Conservation (phyloP, 2,888 invertebrate species). For the Agonopterix alstromeriana region DNA sequence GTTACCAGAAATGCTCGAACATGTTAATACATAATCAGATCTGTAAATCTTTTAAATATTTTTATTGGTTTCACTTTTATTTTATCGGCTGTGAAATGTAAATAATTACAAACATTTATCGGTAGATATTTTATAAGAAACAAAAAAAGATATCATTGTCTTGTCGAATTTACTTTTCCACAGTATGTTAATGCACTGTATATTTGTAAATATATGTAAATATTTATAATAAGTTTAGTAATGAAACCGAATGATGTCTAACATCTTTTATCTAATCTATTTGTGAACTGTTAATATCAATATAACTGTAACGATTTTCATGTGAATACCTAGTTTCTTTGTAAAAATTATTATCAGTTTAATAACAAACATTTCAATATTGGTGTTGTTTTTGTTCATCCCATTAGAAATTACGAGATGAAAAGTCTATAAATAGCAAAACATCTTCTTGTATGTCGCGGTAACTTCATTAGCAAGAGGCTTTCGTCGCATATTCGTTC, state of each 20-base stretch:
- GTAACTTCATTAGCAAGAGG: too few relatives aligned
- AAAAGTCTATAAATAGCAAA: too few relatives aligned
- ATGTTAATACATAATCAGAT: constrained; percentile 49
- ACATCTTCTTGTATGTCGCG: too few relatives aligned
- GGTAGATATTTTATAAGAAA: background rate
- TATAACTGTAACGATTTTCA: constrained; percentile 60
- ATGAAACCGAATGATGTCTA: constrained; percentile 41
- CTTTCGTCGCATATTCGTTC: too few relatives aligned
- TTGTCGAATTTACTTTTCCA: constrained; percentile 36
- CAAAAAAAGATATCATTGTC: constrained; percentile 19
- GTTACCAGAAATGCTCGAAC: constrained; percentile 69
- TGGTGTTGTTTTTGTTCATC: too few relatives aligned
- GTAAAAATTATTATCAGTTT: constrained; percentile 63
- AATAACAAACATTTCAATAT: constrained; percentile 41
- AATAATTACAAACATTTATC: constrained; percentile 1
- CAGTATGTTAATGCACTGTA: background rate
- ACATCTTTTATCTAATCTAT: constrained; percentile 66
- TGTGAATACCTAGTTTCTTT: constrained; percentile 70
- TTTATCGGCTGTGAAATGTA: constrained; percentile 42
- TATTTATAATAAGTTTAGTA: constrained; percentile 28
- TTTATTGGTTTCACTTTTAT: constrained; percentile 15
- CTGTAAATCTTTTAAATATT: background rate
- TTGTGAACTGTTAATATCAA: constrained; percentile 68
- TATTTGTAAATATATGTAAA: constrained; percentile 38
- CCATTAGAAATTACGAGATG: too few relatives aligned